phyloP scores from a whole-genome alignment of 2,888 invertebrate genomes.

The Phoronis australis region DNA sequence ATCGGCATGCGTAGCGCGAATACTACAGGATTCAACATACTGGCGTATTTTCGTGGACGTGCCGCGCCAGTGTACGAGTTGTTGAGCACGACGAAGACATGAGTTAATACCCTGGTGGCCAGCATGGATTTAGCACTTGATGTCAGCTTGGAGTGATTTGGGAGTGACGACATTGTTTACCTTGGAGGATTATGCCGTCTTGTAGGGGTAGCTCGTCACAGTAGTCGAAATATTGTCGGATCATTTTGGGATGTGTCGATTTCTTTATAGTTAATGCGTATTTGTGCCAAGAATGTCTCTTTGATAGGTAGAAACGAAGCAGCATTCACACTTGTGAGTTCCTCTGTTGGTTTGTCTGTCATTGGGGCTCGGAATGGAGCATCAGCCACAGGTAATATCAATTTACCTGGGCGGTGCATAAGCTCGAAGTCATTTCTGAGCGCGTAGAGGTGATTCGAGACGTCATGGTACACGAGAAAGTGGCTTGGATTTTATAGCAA shows the following conservation, averaged over 20 bases:
- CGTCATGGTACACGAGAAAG: constrained; percentile 24
- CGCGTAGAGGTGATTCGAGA: too few species aligned
- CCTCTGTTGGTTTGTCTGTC: too few species aligned
- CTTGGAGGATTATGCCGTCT: constrained; percentile 1
- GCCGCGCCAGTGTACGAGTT: constrained; percentile 16
- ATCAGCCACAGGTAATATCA: too few species aligned
- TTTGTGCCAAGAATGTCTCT: too few species aligned
- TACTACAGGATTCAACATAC: constrained; percentile 12
- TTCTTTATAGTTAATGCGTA: too few species aligned
- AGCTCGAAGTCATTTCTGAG: too few species aligned
- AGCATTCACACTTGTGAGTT: too few species aligned
- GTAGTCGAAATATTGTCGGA: constrained; percentile 4
- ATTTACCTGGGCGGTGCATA: too few species aligned
- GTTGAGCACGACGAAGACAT: constrained; percentile 1
- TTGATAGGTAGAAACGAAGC: too few species aligned
- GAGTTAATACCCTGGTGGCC: constrained; percentile 5
- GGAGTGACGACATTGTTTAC: constrained; percentile 5
- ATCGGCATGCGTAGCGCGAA: constrained; percentile 8
- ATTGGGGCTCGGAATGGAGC: too few species aligned
- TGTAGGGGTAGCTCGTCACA: constrained; percentile 8
- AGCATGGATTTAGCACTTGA: constrained; percentile 3
- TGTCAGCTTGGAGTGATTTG: neutral
- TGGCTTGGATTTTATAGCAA: constrained; percentile 36
- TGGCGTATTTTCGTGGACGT: constrained; percentile 15
- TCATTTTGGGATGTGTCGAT: too few species aligned